These are phyloP conservation scores for Lycia hirtaria DNA, from an alignment of 2,888 invertebrate species.

Conservation along the genomic window DNA sequence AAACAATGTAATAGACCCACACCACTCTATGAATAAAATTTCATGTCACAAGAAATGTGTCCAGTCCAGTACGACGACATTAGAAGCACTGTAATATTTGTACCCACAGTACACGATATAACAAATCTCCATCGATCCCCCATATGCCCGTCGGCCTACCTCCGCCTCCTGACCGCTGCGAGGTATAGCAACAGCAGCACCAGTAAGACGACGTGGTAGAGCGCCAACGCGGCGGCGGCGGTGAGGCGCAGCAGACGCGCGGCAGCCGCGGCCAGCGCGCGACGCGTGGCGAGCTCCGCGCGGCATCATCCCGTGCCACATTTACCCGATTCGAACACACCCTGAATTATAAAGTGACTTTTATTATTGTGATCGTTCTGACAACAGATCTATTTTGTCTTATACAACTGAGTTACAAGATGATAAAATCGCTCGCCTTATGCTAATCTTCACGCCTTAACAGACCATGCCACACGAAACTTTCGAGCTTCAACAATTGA, in stretches of 20 bases:
- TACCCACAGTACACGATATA: too few species aligned
- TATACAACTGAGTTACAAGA: too few species aligned
- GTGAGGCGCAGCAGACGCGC: constrained; percentile 47
- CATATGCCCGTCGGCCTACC: neutral
- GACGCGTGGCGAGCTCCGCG: constrained; percentile 68
- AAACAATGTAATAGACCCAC: too few species aligned
- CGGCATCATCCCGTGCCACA: constrained; percentile 90
- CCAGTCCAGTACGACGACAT: too few species aligned
- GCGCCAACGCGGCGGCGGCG: constrained; percentile 53
- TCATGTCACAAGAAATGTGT: too few species aligned
- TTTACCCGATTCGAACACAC: constrained; percentile 94
- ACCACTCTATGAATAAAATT: too few species aligned
- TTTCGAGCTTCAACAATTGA: too few species aligned
- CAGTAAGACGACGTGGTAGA: constrained; percentile 47
- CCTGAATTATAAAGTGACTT: constrained; percentile 61
- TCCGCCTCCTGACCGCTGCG: neutral
- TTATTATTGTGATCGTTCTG: too few species aligned
- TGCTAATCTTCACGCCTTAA: neutral
- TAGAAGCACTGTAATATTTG: too few species aligned
- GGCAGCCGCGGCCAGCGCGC: constrained; percentile 46
- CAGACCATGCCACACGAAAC: neutral
- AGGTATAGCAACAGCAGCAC: constrained; percentile 55
- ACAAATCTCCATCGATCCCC: too few species aligned
- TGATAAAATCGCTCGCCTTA: too few species aligned
- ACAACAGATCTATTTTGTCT: too few species aligned